These are phyloP conservation scores for Syngnathus acus DNA, from an alignment of 2,797 vertebrate species.

Conservation along the genomic window DNA sequence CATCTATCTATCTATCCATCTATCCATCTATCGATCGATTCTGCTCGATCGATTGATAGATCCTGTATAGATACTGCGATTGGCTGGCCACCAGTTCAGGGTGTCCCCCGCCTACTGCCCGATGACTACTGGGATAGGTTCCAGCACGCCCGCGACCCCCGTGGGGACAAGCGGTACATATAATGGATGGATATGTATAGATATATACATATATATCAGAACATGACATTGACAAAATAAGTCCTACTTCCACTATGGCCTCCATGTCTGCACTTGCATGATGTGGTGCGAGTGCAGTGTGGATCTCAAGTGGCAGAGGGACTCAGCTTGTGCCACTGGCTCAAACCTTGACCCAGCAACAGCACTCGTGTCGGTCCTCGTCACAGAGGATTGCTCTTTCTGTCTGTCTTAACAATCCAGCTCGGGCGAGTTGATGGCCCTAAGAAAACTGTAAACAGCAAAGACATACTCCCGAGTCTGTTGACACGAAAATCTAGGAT, in stretches of 20 bases:
- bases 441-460: background rate
- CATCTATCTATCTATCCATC: too few relatives aligned
- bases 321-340: conserved; percentile 54
- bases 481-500: background rate
- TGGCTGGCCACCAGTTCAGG: too few relatives aligned
- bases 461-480: background rate
- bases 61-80: too few relatives aligned
- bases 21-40: too few relatives aligned
- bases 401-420: conserved; percentile 46
- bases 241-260: background rate
- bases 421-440: conserved; percentile 6
- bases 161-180: too few relatives aligned
- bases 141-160: too few relatives aligned
- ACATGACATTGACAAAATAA: too few relatives aligned
- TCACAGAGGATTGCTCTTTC: conserved; percentile 54
- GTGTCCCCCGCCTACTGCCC: too few relatives aligned
- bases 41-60: too few relatives aligned
- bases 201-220: too few relatives aligned
- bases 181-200: too few relatives aligned
- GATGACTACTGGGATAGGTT: too few relatives aligned
- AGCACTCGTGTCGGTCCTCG: conserved; percentile 36
- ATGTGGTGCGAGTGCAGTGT: conserved; percentile 10
- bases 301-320: conserved; percentile 45
- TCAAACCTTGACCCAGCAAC: conserved; percentile 46
- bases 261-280: background rate